Percentiles rank a stretch among this genome's conserved stretches.
Evolutionary conservation across 1,140 invertebrate species (phyloP).

Genomic region (Diplogasteroides magnus): DNA sequence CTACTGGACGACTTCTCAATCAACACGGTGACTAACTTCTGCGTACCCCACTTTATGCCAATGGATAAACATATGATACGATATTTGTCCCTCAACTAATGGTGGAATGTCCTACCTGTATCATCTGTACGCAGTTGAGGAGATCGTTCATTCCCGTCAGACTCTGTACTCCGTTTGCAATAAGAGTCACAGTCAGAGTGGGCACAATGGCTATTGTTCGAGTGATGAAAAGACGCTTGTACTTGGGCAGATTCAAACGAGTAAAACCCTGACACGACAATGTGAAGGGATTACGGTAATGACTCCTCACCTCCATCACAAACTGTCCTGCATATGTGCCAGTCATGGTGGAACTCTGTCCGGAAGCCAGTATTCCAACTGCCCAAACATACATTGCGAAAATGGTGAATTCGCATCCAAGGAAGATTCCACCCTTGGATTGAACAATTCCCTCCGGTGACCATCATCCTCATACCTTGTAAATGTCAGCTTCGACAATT

Average conservation of each 20-base stretch:
- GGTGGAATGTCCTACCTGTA: no score
- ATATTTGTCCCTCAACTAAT: no score
- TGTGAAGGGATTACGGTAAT: no score
- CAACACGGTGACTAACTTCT: slow-evolving; percentile 59
- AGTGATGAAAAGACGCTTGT: slow-evolving; percentile 81
- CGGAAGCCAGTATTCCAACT: slow-evolving; percentile 79
- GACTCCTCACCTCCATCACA: slow-evolving; percentile 62
- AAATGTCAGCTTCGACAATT: slow-evolving; percentile 70
- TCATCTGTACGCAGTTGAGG: slow-evolving; percentile 66
- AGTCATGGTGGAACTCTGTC: slow-evolving; percentile 80
- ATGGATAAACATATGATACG: no score
- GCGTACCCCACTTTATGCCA: no score
- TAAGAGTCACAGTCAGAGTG: slow-evolving; percentile 70
- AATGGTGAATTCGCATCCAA: slow-evolving; percentile 76
- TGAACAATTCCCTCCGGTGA: not conserved
- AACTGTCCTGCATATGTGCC: slow-evolving; percentile 65
- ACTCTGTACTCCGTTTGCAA: slow-evolving; percentile 66
- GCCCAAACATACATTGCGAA: slow-evolving; percentile 82
- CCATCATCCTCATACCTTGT: slow-evolving; percentile 43
- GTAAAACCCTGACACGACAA: slow-evolving; percentile 69
- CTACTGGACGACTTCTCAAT: not conserved
- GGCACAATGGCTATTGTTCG: slow-evolving; percentile 79
- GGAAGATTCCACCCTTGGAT: slow-evolving; percentile 71
- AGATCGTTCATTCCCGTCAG: slow-evolving; percentile 79
- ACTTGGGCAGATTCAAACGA: slow-evolving; percentile 77